Evolutionary conservation across 2,888 invertebrate genomes (phyloP).

Genomic region (Agrenia bidenticulata): DNA sequence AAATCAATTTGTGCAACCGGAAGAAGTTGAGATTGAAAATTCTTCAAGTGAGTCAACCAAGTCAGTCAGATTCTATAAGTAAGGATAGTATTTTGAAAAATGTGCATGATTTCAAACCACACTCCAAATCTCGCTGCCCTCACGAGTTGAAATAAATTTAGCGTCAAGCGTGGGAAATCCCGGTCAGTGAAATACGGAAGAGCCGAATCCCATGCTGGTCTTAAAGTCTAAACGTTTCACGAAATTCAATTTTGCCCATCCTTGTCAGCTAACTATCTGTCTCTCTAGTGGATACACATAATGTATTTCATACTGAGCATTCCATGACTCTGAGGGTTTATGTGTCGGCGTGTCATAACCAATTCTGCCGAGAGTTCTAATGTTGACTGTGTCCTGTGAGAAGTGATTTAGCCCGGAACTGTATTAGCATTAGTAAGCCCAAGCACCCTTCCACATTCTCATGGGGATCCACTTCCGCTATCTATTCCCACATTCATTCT

Average conservation of each 20-base stretch:
- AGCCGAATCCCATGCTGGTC: constrained; percentile 12
- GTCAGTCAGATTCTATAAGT: not conserved
- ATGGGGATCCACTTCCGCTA: constrained; percentile 25
- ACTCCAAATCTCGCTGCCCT: too few relatives aligned
- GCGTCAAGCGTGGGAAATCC: constrained; percentile 34
- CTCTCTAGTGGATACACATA: not conserved
- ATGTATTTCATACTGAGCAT: not conserved
- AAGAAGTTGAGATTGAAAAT: constrained; percentile 41
- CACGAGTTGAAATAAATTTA: not conserved
- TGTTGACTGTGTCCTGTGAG: constrained; percentile 3
- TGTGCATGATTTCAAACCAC: constrained; percentile 41
- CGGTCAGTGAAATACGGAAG: constrained; percentile 3
- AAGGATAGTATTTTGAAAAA: constrained; percentile 11
- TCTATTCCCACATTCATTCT: constrained; percentile 21
- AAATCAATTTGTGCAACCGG: constrained; percentile 33
- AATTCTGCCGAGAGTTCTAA: constrained; percentile 11
- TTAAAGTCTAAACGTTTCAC: constrained; percentile 13
- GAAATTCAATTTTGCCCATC: constrained; percentile 19
- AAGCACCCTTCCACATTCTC: constrained; percentile 23
- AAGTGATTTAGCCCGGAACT: constrained; percentile 34
- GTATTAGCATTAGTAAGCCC: constrained; percentile 33
- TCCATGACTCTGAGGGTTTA: constrained; percentile 10
- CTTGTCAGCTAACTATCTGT: constrained; percentile 13
- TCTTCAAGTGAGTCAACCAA: constrained; percentile 16
- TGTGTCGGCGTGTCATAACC: constrained; percentile 25